Base-by-base conservation (phyloP, 2,888 invertebrate genomes). In the Parnassius smintheus region DNA sequence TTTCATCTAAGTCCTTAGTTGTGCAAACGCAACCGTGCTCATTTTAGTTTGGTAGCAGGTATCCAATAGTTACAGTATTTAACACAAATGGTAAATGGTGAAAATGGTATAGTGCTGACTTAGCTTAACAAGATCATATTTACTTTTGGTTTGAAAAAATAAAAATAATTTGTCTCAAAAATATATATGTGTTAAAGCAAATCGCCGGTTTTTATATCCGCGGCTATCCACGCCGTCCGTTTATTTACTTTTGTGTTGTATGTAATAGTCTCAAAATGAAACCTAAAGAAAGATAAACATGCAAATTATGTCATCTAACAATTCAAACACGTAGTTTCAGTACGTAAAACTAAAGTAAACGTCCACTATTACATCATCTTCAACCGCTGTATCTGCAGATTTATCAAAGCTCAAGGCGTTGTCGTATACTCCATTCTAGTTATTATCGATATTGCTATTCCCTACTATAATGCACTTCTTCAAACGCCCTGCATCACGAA, bases 401-500 rank as follows among this genome's bases (percentile, higher is more conserved):
- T 62, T 62, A 62, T 59, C 59, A 41, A 54, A 8, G 55, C 64
- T 42, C 41, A 3, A 56, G 60, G 64, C 64, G 11, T 44, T 56
- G 59, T 59, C 62, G 56, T 57, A 58, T 35, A 59, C 59, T 4
- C 49, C 18, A 49, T 49, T 49, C 49, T 54, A 53, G 69, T 68
- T 72, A 74, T 73, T 74, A 72, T 72, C 71, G 70, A 73, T 73
- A 75, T 72, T 11, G 49, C 57, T 42, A 22, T 41, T 22, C 42
- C 11, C 53, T 57, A 49, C 48, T 48, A 72, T 70, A 72, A 75
- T 75, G 72, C 74, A 72, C 73, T 75, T 75, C 75, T 76, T 71
- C 72, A 74, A 77, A 79, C 76, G 75, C 76, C 49, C 72, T 70
- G 72, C 75, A 70, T 79, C 80, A 79, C 78, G 80, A 80, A 66